Evolutionary conservation across 2,888 invertebrate genomes (phyloP).

Genomic region (Troides aeacus): DNA sequence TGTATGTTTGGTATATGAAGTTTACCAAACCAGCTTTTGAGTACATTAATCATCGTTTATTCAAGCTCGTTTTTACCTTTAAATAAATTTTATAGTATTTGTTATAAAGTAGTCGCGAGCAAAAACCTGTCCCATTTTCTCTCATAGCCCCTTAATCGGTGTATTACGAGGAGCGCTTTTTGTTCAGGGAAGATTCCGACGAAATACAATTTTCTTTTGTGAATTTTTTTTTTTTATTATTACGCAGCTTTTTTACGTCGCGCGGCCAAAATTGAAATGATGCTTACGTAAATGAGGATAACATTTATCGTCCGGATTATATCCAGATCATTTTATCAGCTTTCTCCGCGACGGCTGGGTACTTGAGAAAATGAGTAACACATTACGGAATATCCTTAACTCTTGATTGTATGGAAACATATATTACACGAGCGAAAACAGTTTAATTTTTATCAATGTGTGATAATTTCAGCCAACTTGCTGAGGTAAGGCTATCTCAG

Average conservation of each 20-base stretch:
- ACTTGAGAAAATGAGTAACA: not conserved
- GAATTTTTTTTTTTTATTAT: constrained; percentile 43
- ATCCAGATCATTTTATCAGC: constrained; percentile 29
- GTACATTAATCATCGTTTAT: constrained; percentile 5
- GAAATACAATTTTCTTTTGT: constrained; percentile 53
- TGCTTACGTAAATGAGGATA: constrained; percentile 31
- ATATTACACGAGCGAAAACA: too few relatives aligned
- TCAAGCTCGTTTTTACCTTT: constrained; percentile 18
- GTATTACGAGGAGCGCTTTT: constrained; percentile 47
- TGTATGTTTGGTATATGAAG: not conserved
- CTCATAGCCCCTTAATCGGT: constrained; percentile 43
- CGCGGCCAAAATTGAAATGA: constrained; percentile 29
- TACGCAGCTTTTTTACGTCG: constrained; percentile 34
- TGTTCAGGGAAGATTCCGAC: constrained; percentile 38
- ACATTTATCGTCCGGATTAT: constrained; percentile 25
- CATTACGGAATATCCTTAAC: not conserved
- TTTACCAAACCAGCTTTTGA: not conserved
- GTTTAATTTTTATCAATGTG: too few relatives aligned
- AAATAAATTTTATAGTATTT: constrained; percentile 34
- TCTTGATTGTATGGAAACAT: too few relatives aligned
- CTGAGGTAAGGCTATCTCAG: too few relatives aligned
- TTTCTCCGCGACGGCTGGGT: not conserved
- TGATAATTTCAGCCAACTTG: too few relatives aligned
- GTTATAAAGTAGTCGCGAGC: constrained; percentile 34
- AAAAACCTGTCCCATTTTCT: constrained; percentile 38